phyloP scores from a whole-genome alignment of 2,113 vertebrate genomes.

The Cavia porcellus region DNA sequence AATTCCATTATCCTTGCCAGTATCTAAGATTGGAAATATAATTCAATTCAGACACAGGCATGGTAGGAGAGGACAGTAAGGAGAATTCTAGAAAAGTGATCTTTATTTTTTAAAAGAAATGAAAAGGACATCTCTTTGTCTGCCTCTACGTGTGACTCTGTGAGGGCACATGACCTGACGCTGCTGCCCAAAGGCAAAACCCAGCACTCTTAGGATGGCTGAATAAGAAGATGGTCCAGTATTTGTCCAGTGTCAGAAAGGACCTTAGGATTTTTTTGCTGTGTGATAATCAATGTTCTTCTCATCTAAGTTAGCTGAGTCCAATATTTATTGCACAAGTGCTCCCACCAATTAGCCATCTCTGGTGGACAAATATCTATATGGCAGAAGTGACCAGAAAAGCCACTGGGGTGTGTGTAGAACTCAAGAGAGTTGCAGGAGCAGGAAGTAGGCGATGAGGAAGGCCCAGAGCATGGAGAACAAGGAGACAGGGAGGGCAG shows the following conservation, averaged over 20 bases:
- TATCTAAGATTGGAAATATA: neutral
- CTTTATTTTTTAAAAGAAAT: neutral
- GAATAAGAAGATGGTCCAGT: no score
- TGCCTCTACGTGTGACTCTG: neutral
- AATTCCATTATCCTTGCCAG: neutral
- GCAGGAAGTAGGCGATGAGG: neutral
- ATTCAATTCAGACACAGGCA: neutral
- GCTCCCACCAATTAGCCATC: neutral
- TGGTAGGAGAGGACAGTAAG: neutral
- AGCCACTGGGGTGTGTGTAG: neutral
- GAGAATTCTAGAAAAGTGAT: neutral
- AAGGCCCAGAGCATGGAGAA: rapidly evolving
- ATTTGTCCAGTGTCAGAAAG: neutral
- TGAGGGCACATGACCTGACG: neutral
- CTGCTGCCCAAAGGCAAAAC: neutral
- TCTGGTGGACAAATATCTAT: neutral
- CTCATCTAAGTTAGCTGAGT: neutral
- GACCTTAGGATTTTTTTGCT: neutral
- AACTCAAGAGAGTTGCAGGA: neutral
- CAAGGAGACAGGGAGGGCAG: neutral
- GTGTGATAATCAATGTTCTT: neutral
- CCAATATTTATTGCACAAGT: neutral
- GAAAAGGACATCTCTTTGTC: neutral
- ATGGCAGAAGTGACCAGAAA: neutral
- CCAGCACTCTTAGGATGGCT: neutral